Conservation (phyloP, 2,797 vertebrate species). For the Oreonectes daqikongensis region DNA sequence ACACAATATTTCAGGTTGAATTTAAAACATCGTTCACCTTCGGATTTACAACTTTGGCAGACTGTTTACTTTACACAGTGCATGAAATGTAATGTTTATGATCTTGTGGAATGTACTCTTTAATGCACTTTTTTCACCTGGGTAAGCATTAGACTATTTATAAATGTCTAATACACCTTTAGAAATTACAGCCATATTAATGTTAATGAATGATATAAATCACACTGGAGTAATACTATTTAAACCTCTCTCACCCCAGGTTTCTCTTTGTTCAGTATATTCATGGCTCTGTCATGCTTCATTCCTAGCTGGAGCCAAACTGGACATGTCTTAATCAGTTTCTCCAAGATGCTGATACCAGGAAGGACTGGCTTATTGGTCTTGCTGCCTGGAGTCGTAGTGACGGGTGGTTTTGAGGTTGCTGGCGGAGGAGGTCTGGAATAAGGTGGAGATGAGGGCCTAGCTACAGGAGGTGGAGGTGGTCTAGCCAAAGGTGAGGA, state of each 20-base stretch:
- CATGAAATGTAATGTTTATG: no score
- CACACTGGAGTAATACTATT: no score
- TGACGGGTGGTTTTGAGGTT: not conserved
- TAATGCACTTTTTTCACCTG: no score
- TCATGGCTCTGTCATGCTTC: conserved; percentile 66
- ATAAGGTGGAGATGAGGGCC: conserved; percentile 36
- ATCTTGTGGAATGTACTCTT: no score
- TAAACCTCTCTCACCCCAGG: conserved; percentile 80
- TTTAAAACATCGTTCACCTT: no score
- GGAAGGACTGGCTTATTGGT: conserved; percentile 17
- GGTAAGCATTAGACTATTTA: no score
- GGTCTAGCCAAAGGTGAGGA: conserved; percentile 45
- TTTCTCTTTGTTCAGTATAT: conserved; percentile 77
- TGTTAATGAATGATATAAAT: no score
- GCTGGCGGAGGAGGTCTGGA: conserved; percentile 41
- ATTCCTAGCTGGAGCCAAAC: conserved; percentile 87
- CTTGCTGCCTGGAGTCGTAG: conserved; percentile 15
- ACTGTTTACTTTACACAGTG: no score
- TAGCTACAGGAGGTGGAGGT: conserved; percentile 51
- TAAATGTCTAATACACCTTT: no score
- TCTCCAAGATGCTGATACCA: conserved; percentile 80
- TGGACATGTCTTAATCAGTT: conserved; percentile 82
- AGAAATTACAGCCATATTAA: no score
- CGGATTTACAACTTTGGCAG: no score
- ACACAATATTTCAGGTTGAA: no score